These are phyloP conservation scores for Latrodectus geometricus DNA, from an alignment of 1,140 invertebrate genomes.

Conservation along the genomic window DNA sequence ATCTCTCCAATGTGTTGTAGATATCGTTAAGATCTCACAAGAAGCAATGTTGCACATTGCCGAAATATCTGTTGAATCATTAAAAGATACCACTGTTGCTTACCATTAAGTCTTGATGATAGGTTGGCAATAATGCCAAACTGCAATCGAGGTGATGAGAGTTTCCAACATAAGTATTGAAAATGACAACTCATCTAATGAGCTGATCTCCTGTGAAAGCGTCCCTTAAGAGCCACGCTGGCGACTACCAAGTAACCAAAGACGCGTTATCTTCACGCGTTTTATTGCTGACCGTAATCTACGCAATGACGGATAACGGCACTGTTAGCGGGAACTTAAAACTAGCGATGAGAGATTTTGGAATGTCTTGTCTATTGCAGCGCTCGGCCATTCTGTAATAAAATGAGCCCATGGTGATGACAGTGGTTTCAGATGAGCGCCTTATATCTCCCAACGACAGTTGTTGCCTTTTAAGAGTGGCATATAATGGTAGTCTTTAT, in stretches of 20 bases:
- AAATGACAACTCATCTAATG: conserved; percentile 5
- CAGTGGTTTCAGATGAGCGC: conserved; percentile 30
- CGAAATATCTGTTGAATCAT: too few species aligned
- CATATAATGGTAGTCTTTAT: neutral
- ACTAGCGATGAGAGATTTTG: conserved; percentile 35
- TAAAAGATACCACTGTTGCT: too few species aligned
- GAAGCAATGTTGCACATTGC: too few species aligned
- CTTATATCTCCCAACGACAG: conserved; percentile 4
- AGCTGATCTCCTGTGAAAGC: neutral
- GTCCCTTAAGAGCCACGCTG: conserved; percentile 10
- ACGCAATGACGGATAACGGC: conserved; percentile 30
- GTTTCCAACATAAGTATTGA: neutral
- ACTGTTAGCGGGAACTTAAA: conserved; percentile 50
- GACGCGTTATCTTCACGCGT: conserved; percentile 41
- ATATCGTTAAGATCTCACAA: too few species aligned
- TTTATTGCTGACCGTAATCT: conserved; percentile 57
- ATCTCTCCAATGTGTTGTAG: too few species aligned
- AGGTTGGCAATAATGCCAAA: too few species aligned
- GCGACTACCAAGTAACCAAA: conserved; percentile 21
- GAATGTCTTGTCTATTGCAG: conserved; percentile 15
- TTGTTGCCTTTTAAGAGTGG: neutral
- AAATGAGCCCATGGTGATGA: conserved; percentile 42
- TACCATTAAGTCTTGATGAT: too few species aligned
- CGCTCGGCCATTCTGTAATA: conserved; percentile 27
- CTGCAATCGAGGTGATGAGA: neutral